These are phyloP conservation scores for Brachionus rubens DNA, from an alignment of 1,140 invertebrate genomes.

Conservation along the genomic window DNA sequence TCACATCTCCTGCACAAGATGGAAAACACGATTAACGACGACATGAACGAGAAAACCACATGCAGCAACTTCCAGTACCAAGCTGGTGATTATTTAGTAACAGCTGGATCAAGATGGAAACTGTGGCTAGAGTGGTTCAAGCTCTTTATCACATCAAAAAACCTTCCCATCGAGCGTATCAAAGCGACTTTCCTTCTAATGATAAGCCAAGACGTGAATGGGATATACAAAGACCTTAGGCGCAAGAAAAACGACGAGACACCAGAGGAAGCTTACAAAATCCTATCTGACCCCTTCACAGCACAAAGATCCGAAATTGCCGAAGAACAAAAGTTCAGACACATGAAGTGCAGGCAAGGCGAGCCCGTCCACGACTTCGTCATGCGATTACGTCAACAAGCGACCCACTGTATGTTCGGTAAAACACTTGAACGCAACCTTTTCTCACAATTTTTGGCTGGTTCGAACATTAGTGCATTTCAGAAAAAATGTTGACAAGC, in stretches of 20 bases:
- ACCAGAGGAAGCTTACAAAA: not conserved
- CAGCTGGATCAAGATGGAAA: not conserved
- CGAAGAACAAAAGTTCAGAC: not conserved
- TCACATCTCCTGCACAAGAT: too few species aligned
- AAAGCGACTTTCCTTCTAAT: not conserved
- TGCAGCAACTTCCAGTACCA: not conserved
- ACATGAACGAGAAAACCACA: not conserved
- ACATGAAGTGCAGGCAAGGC: not conserved
- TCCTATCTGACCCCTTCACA: not conserved
- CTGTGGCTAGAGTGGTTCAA: not conserved
- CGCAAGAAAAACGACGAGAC: not conserved
- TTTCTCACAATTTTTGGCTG: not conserved
- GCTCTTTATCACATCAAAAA: not conserved
- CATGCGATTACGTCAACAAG: not conserved
- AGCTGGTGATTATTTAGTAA: not conserved
- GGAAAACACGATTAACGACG: not conserved
- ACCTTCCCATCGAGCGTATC: not conserved
- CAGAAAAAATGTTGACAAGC: not conserved
- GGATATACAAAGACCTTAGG: not conserved
- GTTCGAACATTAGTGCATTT: not conserved
- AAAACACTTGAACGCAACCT: not conserved
- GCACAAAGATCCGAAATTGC: not conserved
- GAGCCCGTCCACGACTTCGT: constrained; percentile 14
- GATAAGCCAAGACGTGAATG: not conserved
- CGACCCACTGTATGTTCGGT: not conserved